Evolutionary conservation across 2,113 vertebrate species (phyloP).

Genomic region (Tachuris rubrigastra): DNA sequence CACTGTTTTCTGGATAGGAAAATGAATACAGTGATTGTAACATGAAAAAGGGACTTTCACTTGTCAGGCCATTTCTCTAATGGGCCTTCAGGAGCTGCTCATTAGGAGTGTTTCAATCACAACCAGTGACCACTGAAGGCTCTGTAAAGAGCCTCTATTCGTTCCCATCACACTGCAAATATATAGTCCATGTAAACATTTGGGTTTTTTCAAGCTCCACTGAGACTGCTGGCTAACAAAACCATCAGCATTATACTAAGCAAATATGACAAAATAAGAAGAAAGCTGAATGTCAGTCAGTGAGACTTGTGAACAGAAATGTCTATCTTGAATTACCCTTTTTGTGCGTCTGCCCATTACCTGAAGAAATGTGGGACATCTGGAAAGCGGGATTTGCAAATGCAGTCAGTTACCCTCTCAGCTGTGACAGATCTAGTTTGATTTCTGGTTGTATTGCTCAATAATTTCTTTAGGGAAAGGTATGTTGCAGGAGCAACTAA

Average conservation of each 20-base stretch:
- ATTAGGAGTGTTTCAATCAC: neutral
- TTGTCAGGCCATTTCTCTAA: neutral
- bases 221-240: neutral
- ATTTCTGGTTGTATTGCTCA: neutral
- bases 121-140: neutral
- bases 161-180: neutral
- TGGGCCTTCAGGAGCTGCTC: neutral
- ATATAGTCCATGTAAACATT: neutral
- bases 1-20: neutral
- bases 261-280: slow-evolving; percentile 9
- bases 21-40: neutral
- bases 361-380: neutral
- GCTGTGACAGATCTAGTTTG: slow-evolving; percentile 15
- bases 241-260: neutral
- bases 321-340: neutral
- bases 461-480: slow-evolving; percentile 19
- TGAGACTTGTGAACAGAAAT: neutral
- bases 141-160: neutral
- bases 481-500: neutral
- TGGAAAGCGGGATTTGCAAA: neutral
- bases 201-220: neutral
- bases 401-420: neutral
- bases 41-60: neutral
- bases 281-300: neutral
- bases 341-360: neutral